A percentile compares a stretch with the other conserved stretches of the same genome.
Evolutionary conservation across 2,888 invertebrate species (phyloP).

Genomic region (Cryptocephalus primarius): DNA sequence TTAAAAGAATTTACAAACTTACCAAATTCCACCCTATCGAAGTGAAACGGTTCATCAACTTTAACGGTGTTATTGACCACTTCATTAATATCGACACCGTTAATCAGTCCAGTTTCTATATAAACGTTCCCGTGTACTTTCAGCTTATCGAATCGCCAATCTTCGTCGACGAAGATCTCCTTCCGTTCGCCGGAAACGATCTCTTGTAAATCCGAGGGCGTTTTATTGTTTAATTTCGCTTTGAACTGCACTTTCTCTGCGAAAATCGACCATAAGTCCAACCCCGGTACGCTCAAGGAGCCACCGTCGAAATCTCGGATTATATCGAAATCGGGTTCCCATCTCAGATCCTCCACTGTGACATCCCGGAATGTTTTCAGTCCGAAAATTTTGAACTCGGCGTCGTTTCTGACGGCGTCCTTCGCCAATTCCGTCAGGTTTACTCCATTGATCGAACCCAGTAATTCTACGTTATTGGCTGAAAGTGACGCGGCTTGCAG

Average conservation of each 20-base stretch:
- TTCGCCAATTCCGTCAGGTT: background rate
- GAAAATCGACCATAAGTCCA: background rate
- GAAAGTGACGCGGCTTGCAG: background rate
- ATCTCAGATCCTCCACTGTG: background rate
- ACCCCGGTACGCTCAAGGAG: no score
- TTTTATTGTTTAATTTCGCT: background rate
- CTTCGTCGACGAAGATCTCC: background rate
- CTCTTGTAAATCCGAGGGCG: background rate
- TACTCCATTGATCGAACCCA: background rate
- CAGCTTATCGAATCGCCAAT: background rate
- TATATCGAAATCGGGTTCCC: no score
- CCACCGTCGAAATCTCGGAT: no score
- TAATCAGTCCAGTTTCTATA: constrained; percentile 30
- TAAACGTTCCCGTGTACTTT: constrained; percentile 25
- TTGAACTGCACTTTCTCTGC: background rate
- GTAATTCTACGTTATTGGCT: background rate
- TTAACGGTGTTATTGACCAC: constrained; percentile 31
- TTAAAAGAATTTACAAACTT: constrained; percentile 8
- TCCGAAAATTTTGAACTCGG: background rate
- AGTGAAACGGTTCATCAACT: constrained; percentile 28
- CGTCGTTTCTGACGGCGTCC: background rate
- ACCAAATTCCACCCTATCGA: constrained; percentile 37
- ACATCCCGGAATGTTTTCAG: background rate
- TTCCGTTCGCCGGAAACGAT: background rate
- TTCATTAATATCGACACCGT: constrained; percentile 27